Conservation (phyloP, 2,888 invertebrate genomes). For the Sarcophaga caerulescens region DNA sequence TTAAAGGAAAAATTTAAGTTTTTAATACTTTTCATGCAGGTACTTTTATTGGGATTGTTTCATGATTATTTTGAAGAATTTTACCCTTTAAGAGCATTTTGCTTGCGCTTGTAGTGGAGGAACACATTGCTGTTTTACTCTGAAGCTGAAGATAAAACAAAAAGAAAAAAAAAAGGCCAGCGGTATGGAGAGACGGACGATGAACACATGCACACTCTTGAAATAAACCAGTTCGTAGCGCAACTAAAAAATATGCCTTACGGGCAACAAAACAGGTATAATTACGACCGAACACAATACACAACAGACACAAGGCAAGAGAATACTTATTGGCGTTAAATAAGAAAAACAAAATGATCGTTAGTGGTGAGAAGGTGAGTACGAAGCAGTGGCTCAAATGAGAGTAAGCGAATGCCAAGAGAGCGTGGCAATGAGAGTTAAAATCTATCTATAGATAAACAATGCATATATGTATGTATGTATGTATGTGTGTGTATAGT, state of each 20-base stretch:
- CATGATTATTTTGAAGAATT: too few species aligned
- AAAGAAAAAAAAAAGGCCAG: constrained; percentile 20
- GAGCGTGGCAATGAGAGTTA: constrained; percentile 24
- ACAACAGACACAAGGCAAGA: constrained; percentile 5
- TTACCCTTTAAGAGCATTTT: too few species aligned
- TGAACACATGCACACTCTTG: constrained; percentile 48
- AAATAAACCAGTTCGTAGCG: constrained; percentile 60
- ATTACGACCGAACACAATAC: constrained; percentile 43
- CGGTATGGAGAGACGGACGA: constrained; percentile 12
- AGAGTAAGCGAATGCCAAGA: background rate
- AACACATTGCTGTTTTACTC: constrained; percentile 19
- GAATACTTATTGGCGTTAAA: constrained; percentile 61
- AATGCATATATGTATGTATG: constrained; percentile 2
- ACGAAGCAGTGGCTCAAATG: background rate
- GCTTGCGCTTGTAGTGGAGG: too few species aligned
- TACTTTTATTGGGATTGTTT: too few species aligned
- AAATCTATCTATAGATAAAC: constrained; percentile 63
- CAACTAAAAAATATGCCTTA: constrained; percentile 56
- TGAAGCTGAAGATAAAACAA: constrained; percentile 22
- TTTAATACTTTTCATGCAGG: too few species aligned
- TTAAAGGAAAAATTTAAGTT: too few species aligned
- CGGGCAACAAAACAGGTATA: constrained; percentile 68
- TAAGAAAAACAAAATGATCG: constrained; percentile 27
- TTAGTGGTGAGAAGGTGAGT: constrained; percentile 9
- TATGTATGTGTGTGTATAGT: background rate